Percentiles rank a stretch among this genome's conserved stretches.
Conservation (phyloP, 1,140 invertebrate species). For the Bombus impatiens region DNA sequence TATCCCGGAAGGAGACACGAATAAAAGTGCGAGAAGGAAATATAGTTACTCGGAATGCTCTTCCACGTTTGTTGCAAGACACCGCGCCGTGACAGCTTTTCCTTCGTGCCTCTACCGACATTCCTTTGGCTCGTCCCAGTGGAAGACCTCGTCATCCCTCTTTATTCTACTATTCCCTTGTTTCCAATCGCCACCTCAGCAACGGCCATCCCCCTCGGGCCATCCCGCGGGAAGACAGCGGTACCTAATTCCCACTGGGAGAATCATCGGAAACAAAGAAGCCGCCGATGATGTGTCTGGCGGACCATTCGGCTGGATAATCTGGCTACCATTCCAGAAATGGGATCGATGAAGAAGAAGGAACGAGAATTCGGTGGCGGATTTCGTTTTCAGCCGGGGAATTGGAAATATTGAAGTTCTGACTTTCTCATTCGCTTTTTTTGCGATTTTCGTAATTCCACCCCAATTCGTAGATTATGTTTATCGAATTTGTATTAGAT, state of each 20-base stretch:
- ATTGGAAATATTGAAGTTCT: not conserved
- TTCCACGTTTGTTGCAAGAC: conserved; percentile 44
- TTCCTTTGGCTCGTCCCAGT: not conserved
- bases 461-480: not conserved
- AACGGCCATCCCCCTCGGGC: conserved; percentile 7
- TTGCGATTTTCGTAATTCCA: not conserved
- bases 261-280: conserved; percentile 61
- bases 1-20: accelerated
- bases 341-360: conserved; percentile 40
- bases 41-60: conserved; percentile 64
- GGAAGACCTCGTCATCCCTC: not conserved
- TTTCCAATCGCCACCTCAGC: not conserved
- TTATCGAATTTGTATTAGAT: not conserved
- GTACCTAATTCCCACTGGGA: conserved; percentile 52
- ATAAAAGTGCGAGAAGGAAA: conserved; percentile 18
- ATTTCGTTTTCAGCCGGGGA: conserved; percentile 19
- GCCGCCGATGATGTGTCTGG: conserved; percentile 59
- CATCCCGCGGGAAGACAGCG: conserved; percentile 42
- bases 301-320: conserved; percentile 47
- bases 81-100: conserved; percentile 40
- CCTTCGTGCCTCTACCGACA: not conserved
- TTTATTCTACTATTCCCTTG: not conserved
- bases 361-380: conserved; percentile 21
- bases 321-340: conserved; percentile 48
- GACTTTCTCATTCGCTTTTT: not conserved